Base-by-base conservation (phyloP, 2,888 invertebrate genomes). In the Auanema sp. region DNA sequence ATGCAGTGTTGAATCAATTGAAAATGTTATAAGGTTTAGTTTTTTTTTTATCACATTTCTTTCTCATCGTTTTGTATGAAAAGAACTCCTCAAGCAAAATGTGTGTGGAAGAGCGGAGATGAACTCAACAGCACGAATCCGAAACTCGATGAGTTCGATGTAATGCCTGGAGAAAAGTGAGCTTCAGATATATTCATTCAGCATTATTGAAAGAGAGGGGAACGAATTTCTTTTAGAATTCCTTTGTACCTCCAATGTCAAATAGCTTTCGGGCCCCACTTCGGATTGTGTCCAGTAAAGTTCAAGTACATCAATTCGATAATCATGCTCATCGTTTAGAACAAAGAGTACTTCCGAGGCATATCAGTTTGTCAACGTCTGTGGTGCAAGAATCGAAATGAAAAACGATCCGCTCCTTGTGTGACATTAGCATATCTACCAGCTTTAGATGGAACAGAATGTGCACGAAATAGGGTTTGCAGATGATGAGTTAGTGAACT, bases 361-460 rank as follows among this genome's bases (percentile, higher is more conserved):
- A 69, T 75, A 43, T 60, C 75, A 5, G 63, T 69, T 23, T 81
- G 81, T 51, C 69, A 73, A 24, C 68, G 79, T 23, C 59, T 80
- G 16, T 81, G 81, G 81, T 81, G 81, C 61, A 80, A 79, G 51
- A 74, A 81, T 55, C 68, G 81, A 14, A 44, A 60, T 25, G 44
- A 67, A 60, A 43, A 51, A 11, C 58, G 66, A 52, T 58, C 54
- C 42, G 77, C 71, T 12, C 71, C 77, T 1, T 81, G 81, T 50
- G 81, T 81, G 55, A 81, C 81, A 23, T 69, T 77, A 60, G 70
- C 76, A 40, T 81, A 77, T 65, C 66, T 81, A 23, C 81, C 81
- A 12, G 71, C 79, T 25, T 72, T 81, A 51, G 81, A 81, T 60
- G 81, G 81, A 40, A 81, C 79, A 14, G 68, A 66, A 42, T 81